Evolutionary conservation across 2,113 vertebrate genomes (phyloP).

Genomic region (Urocolius indicus): DNA sequence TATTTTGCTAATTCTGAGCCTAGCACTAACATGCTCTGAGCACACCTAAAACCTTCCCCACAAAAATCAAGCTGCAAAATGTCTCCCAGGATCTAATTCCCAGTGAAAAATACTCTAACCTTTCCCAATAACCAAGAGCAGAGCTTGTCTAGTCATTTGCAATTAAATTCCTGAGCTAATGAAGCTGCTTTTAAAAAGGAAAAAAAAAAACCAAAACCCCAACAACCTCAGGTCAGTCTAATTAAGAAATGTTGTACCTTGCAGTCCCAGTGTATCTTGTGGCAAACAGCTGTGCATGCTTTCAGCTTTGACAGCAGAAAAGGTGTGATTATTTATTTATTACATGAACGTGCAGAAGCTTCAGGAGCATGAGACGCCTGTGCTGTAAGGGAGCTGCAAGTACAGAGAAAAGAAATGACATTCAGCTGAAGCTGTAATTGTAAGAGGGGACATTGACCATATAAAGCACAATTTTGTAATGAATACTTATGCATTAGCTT

Average conservation of each 20-base stretch:
- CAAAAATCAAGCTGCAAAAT: slow-evolving; percentile 41
- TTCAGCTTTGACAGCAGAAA: slow-evolving; percentile 66
- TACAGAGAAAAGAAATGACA: slow-evolving; percentile 27
- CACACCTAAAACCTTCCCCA: slow-evolving; percentile 49
- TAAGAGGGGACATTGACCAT: slow-evolving; percentile 10
- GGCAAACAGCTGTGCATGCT: slow-evolving; percentile 62
- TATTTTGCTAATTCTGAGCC: slow-evolving; percentile 57
- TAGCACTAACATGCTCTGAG: slow-evolving; percentile 19
- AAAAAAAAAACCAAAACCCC: background rate
- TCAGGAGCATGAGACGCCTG: background rate
- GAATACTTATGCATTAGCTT: slow-evolving; percentile 57
- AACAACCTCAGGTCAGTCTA: slow-evolving; percentile 60
- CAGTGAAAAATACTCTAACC: slow-evolving; percentile 42
- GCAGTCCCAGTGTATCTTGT: slow-evolving; percentile 41
- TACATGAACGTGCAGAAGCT: background rate
- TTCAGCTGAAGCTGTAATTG: slow-evolving; percentile 55
- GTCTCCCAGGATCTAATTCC: slow-evolving; percentile 40
- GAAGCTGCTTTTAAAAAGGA: background rate
- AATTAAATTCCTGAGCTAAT: slow-evolving; percentile 65
- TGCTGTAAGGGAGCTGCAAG: slow-evolving; percentile 19
- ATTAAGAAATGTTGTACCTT: slow-evolving; percentile 67
- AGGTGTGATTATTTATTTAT: slow-evolving; percentile 70
- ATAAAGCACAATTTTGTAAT: slow-evolving; percentile 59
- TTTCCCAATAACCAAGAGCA: slow-evolving; percentile 35
- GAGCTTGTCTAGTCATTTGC: slow-evolving; percentile 52